Evolutionary conservation across 2,113 vertebrate genomes (phyloP), one percentile per base, ranked within the genome.

Genomic region (Laticauda laticaudata): DNA sequence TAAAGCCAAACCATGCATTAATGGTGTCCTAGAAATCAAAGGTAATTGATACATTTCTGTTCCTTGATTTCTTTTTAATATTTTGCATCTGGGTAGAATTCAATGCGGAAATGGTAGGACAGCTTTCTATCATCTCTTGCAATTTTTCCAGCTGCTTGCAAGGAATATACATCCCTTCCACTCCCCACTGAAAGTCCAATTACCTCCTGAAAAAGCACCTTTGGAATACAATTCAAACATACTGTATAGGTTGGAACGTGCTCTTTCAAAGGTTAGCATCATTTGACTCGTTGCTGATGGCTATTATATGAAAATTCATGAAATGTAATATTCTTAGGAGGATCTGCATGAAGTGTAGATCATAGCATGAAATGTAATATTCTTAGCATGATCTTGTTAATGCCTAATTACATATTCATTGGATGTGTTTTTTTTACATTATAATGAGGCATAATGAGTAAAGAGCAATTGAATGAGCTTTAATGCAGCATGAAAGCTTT

Each of bases 21-120:
- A 98, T 14, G 98, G 98, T 14, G 98, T 98, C 0, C 95, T 99
- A 96, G 98, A 99, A 97, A 99, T 99, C 95, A 99, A 97, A 97
- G 99, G 99, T 99, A 97, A 93, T 94, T 54, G 88, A 92, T 55
- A 20, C 3, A 4, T 21, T 91, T 48, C 56, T 95, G 92, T 54
- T 69, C 18, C 86, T 10, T 57, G 51, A 6, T 93, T 94, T 91
- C 12, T 34, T 5, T 18, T 51, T 45, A 86, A 90, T 24, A 43
- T 8, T 23, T 87, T 1, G 18, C 18, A 0, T 43, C 8, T 14
- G 6, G 45, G 5, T 51, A 9, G 4, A 55, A 9, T 69, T 90
- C 34, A 75, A 24, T 29, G 48, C n/a, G 2, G 0, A 75, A 90
- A 87, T 85, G 59, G n/a, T 90, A 57, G 57, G 53, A 53, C 14